Evolutionary conservation across 2,888 invertebrate genomes (phyloP), one percentile per base, ranked within the genome.

Genomic region (Xanthia icteritia): DNA sequence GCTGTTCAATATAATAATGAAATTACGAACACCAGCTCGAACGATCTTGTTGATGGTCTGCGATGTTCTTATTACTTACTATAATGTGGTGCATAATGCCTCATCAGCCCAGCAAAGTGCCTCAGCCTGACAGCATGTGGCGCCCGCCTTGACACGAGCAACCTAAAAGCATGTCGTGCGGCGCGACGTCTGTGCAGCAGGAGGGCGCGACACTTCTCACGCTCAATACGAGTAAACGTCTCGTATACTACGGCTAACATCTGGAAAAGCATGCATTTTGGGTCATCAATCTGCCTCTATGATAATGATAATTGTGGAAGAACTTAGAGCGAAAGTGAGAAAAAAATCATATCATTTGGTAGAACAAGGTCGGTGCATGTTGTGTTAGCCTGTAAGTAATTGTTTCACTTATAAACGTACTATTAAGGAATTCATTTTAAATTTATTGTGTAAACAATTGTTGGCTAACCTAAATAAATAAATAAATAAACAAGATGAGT

Each of bases 241-340:
- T 99, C 99, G 94, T 99, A 99, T 8, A 99, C 99, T 51, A 99
- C 99, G 77, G 99, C 99, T 88, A 99, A 96, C 98, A 99, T 98
- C 98, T 98, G 92, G 1, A 92, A 92, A 20, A 54, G 1, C 31
- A 4, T 15, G 5, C 3, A 27, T 51, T 8, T 27, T 74, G 1
- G 23, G 0, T 45, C 13, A 80, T 13, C 2, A 31, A 51, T 9
- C 5, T 42, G 23, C 5, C 9, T 63, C 8, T 0, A 13, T n/a
- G 31, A 2, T n/a, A n/a, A 31, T 31, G 31, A 31, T 31, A 31
- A 31, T 31, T 31, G 31, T 31, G 31, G 31, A 2, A 31, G 2
- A 31, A 31, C 31, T 31, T 2, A 31, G 31, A 31, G 31, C 1
- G 31, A 31, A 31, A 31, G 31, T 31, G 31, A 31, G 31, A 31